These are phyloP conservation scores for Sympetrum striolatum DNA, from an alignment of 2,888 invertebrate species.

Conservation along the genomic window DNA sequence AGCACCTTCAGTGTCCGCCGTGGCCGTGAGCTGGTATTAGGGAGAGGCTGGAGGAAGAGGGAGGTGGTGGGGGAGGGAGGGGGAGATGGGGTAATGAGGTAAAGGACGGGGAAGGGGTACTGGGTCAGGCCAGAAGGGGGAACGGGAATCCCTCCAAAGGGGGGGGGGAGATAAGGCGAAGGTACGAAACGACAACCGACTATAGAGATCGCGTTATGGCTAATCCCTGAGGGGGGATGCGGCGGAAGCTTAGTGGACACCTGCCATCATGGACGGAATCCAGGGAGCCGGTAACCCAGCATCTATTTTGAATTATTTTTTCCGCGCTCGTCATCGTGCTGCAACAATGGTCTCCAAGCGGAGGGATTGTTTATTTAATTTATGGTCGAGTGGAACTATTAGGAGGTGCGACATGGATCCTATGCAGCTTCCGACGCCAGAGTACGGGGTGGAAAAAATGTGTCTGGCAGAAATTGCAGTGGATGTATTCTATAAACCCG, in stretches of 20 bases:
- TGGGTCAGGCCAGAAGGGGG: conserved; percentile 15
- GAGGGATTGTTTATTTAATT: conserved; percentile 1
- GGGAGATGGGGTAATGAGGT: neutral
- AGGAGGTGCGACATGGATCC: neutral
- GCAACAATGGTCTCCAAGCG: conserved; percentile 8
- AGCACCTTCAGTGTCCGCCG: conserved; percentile 22
- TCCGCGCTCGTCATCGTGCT: neutral
- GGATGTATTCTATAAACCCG: too few species aligned
- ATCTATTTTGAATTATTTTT: conserved; percentile 35
- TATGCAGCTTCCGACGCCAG: too few species aligned
- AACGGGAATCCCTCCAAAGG: conserved; percentile 27
- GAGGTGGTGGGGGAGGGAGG: neutral
- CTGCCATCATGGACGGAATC: conserved; percentile 30
- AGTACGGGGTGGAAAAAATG: too few species aligned
- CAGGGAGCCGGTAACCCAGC: conserved; percentile 10
- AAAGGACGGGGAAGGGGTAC: neutral
- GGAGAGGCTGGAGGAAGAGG: neutral
- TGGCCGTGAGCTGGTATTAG: neutral
- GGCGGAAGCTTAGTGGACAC: conserved; percentile 29
- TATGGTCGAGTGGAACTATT: neutral
- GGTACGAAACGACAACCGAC: conserved; percentile 30
- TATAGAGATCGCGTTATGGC: neutral
- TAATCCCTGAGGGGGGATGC: neutral
- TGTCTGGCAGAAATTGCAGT: too few species aligned
- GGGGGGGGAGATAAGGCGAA: neutral